Conservation (phyloP, 1,140 invertebrate genomes). For the Notospermus geniculatus region DNA sequence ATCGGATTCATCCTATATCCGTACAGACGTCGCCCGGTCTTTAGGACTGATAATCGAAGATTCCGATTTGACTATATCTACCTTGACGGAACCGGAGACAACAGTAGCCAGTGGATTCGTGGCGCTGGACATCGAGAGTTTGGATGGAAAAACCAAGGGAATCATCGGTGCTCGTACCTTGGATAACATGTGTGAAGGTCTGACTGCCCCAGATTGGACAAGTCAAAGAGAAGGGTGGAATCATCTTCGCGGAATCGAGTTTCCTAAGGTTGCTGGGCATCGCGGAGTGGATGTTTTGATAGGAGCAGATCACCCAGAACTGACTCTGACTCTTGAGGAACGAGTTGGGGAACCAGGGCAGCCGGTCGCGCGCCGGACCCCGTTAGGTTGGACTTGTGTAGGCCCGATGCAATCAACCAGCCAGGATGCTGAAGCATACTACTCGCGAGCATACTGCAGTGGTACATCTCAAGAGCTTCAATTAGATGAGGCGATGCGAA, state of each 20-base stretch:
- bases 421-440: background rate
- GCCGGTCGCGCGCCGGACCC: background rate
- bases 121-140: background rate
- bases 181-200: background rate
- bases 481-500: background rate
- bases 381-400: constrained; percentile 2
- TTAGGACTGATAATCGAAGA: background rate
- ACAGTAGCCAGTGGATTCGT: background rate
- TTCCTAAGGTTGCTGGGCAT: background rate
- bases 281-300: background rate
- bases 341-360: background rate
- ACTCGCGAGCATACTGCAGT: background rate
- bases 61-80: background rate
- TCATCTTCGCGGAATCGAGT: background rate
- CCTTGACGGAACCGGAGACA: background rate
- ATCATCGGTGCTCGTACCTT: background rate
- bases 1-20: constrained; percentile 4
- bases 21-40: background rate
- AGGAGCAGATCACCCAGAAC: background rate
- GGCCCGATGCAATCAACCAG: background rate
- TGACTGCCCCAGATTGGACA: background rate
- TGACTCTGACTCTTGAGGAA: background rate
- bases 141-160: constrained; percentile 1
- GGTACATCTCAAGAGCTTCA: background rate
- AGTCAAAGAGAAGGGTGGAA: background rate